A percentile compares a stretch with the other conserved stretches of the same genome.
These are phyloP conservation scores for Podabrus alpinus DNA, from an alignment of 2,888 invertebrate genomes.

Conservation along the genomic window DNA sequence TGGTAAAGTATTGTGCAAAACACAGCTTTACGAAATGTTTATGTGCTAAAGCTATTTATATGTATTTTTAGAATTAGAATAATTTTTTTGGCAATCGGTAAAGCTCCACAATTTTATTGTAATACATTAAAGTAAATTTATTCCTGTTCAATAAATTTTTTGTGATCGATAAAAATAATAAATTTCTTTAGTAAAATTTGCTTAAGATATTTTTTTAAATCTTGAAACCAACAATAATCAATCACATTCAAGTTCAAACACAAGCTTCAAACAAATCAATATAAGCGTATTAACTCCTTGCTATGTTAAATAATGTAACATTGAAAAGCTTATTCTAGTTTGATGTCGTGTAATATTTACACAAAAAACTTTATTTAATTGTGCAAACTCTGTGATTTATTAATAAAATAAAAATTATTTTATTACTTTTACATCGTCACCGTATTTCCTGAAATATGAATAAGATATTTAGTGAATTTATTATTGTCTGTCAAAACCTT, in stretches of 20 bases:
- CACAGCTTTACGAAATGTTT: not conserved
- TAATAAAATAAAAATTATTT: not conserved
- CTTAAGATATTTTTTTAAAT: not conserved
- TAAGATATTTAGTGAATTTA: not conserved
- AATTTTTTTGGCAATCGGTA: not conserved
- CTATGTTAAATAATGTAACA: not conserved
- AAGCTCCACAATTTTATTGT: not conserved
- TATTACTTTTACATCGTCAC: not conserved
- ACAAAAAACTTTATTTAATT: not conserved
- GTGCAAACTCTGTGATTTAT: not conserved
- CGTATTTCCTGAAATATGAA: not conserved
- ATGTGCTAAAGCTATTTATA: not conserved
- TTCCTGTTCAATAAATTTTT: not conserved
- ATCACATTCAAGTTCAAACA: not conserved
- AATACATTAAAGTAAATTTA: not conserved
- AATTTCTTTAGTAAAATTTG: not conserved
- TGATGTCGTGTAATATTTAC: not conserved
- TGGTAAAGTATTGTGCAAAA: not conserved
- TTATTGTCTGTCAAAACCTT: not conserved
- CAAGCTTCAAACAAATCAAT: not conserved
- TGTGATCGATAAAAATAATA: not conserved
- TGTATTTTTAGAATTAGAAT: not conserved
- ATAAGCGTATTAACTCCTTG: not conserved
- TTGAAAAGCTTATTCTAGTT: not conserved
- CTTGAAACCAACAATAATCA: conserved; percentile 1